These are phyloP conservation scores for Collichthys lucidus DNA, from an alignment of 2,113 vertebrate genomes.

Conservation along the genomic window DNA sequence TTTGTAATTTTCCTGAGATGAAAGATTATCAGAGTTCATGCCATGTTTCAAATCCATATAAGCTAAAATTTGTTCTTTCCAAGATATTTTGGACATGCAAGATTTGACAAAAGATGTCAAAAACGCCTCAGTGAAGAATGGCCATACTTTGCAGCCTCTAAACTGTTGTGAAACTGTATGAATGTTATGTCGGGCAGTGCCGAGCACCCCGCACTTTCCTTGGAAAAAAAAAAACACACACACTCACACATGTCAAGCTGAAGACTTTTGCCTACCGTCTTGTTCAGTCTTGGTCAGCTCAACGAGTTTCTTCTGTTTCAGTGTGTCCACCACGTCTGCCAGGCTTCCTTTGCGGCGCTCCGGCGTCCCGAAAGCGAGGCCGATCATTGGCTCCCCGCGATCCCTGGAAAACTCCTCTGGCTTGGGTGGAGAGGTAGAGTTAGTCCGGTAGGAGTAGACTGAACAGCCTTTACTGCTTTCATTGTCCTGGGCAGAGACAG, in stretches of 20 bases:
- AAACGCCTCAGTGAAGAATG: neutral
- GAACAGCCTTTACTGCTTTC: conserved; percentile 94
- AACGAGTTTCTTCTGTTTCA: conserved; percentile 98
- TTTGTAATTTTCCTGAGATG: neutral
- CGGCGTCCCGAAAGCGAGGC: conserved; percentile 92
- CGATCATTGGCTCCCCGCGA: conserved; percentile 88
- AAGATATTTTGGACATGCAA: neutral
- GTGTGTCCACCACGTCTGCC: conserved; percentile 96
- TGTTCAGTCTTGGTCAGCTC: conserved; percentile 97
- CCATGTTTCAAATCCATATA: neutral
- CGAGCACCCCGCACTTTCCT: neutral
- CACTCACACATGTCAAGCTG: neutral
- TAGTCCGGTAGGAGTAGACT: conserved; percentile 93
- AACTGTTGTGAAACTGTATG: neutral
- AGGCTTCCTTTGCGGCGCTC: conserved; percentile 97
- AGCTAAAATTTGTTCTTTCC: neutral
- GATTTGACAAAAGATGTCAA: too few species aligned
- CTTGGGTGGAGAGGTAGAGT: conserved; percentile 96
- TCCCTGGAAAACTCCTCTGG: conserved; percentile 92
- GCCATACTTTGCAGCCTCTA: neutral
- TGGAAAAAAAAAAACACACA: neutral
- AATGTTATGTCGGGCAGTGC: neutral
- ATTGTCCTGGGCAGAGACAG: conserved; percentile 85
- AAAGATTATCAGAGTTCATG: neutral
- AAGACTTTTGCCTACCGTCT: conserved; percentile 86